Base-by-base conservation (phyloP, 1,140 invertebrate genomes). In the Drosophila novamexicana region DNA sequence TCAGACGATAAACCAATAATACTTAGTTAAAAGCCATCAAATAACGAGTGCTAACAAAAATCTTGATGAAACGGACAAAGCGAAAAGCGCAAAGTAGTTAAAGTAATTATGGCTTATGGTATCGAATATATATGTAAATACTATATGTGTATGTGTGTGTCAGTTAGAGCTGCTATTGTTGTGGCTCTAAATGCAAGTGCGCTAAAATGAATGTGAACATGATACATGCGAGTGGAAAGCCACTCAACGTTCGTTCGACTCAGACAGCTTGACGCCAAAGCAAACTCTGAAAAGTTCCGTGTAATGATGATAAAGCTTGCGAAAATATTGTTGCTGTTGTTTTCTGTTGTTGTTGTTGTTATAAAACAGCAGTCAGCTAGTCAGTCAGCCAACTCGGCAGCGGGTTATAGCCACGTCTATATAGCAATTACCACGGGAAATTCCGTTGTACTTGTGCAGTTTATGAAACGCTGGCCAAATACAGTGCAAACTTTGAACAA, bases 191-290 rank as follows among this genome's bases (percentile, higher is more conserved):
- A 65, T 72, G 79, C 58, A 66, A 80, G 69, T 77, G 75, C 56
- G 69, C 75, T 75, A 81, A 75, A 78, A 69, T 79, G 82, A 75
- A 78, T 70, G 54, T 59, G 75, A 75, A 69, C 58, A 61, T 75
- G 72, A 69, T 69, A 75, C 56, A 63, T 75, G 65, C 59, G 71
- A 74, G 67, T 79, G 83, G 72, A 86, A 86, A 82, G 79, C 79
- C 72, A 77, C 74, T 82, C 80, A 75, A 63, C 67, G 54, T 32
- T 29, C 39, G 47, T 18, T 70, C 76, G 72, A 57, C 77, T 88
- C 84, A 88, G 84, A 88, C 84, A 84, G 84, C 84, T 88, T 88
- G 84, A 88, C 84, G 84, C 84, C 84, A 75, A 83, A 70, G 72
- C 71, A 73, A 74, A 83, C 67, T 61, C 66, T 82, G 54, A 81